Evolutionary conservation across 2,113 vertebrate species (phyloP).

Genomic region (Aramus guarauna): DNA sequence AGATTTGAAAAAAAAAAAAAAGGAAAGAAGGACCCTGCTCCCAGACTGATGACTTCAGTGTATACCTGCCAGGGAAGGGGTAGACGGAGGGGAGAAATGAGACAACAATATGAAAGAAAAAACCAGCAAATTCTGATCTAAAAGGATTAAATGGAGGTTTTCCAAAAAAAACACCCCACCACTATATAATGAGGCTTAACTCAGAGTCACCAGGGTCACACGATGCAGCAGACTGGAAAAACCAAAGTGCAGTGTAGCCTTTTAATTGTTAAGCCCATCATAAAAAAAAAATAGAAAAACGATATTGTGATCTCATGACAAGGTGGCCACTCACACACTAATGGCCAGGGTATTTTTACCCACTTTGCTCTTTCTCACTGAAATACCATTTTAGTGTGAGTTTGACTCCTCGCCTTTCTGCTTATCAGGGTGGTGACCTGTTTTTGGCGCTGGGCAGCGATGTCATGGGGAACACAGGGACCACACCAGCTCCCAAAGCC

Average conservation of each 20-base stretch:
- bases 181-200: slow-evolving; percentile 37
- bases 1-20: background rate
- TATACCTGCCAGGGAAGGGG: background rate
- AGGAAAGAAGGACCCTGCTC: slow-evolving; percentile 1
- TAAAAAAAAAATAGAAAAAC: background rate
- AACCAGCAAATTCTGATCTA: slow-evolving; percentile 43
- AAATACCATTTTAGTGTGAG: background rate
- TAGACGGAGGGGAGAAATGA: background rate
- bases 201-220: background rate
- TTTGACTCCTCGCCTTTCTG: background rate
- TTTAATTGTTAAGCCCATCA: slow-evolving; percentile 30
- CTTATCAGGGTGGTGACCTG: background rate
- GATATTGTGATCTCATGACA: background rate
- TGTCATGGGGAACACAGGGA: rapidly evolving
- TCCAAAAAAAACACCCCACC: slow-evolving; percentile 38
- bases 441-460: background rate
- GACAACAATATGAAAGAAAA: slow-evolving; percentile 11
- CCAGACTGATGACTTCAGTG: slow-evolving; percentile 30
- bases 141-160: slow-evolving; percentile 69
- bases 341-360: background rate
- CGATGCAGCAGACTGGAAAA: slow-evolving; percentile 50
- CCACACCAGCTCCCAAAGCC: rapidly evolving
- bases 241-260: background rate
- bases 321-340: background rate
- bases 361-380: background rate